These are phyloP conservation scores for Ormyrus thymus DNA, from an alignment of 2,888 invertebrate genomes.

Conservation along the genomic window DNA sequence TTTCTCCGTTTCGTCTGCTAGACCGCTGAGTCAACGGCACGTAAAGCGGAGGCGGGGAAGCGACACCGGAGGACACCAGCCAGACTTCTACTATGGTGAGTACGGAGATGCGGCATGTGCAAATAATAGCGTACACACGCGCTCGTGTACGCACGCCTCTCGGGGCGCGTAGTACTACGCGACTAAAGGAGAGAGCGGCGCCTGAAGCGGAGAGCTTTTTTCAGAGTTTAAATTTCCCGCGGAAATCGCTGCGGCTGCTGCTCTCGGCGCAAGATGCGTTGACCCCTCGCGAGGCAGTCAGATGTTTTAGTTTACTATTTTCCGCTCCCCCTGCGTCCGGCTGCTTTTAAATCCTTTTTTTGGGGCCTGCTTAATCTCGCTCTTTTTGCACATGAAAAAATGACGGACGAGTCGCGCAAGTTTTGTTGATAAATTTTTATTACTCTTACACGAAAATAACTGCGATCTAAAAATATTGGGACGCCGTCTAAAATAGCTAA, in stretches of 20 bases:
- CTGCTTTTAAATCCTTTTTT: not conserved
- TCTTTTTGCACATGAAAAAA: not conserved
- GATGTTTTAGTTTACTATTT: slow-evolving; percentile 36
- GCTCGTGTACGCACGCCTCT: not conserved
- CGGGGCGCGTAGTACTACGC: not conserved
- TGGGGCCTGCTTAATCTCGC: not conserved
- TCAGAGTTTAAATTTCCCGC: slow-evolving; percentile 52
- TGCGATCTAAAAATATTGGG: slow-evolving; percentile 33
- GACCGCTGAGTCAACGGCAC: too few species aligned
- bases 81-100: too few species aligned
- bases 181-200: too few species aligned
- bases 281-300: slow-evolving; percentile 45
- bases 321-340: not conserved
- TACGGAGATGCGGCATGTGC: too few species aligned
- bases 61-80: too few species aligned
- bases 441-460: slow-evolving; percentile 3
- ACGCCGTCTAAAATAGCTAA: slow-evolving; percentile 17
- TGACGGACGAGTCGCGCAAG: not conserved
- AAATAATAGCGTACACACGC: not conserved
- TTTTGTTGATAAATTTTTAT: slow-evolving; percentile 24
- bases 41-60: too few species aligned
- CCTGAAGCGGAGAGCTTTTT: slow-evolving; percentile 10
- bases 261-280: slow-evolving; percentile 40
- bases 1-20: too few species aligned
- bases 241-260: slow-evolving; percentile 30